Evolutionary conservation across 2,113 vertebrate species (phyloP), one percentile per base, ranked within the genome.

Genomic region (Carettochelys insculpta): DNA sequence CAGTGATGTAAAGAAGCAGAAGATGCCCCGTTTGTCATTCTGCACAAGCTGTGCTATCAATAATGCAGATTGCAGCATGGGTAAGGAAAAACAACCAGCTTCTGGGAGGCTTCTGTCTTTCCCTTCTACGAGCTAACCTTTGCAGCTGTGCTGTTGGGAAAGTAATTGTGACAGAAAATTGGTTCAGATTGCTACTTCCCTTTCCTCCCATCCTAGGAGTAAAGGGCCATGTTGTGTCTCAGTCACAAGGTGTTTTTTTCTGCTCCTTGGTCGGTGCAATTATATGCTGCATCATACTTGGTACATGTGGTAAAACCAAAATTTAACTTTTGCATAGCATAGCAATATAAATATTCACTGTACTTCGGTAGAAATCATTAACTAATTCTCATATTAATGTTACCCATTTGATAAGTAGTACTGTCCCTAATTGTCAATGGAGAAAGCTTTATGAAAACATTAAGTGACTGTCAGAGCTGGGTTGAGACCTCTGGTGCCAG

Each of bases 51-150:
- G 5, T 83, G 7, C 61, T 75, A 45, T 45, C 71, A 24, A 45
- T 92, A 71, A 87, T 94, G 77, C 47, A 87, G 61, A 82, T 58
- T 84, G 92, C 92, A 89, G 50, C 75, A 47, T 82, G 51, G 75
- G 89, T 83, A 90, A 93, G 68, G 51, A 86, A 71, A 80, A 90
- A n/a, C 71, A 94, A 95, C 31, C 54, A 89, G 52, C 91, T 68
- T 95, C 38, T 88, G 11, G 75, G 25, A 89, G 45, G 71, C 88
- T 89, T 85, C 3, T 83, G 56, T 43, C 75, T 76, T 43, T 83
- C 82, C 73, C 80, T 89, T 71, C 56, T 77, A 56, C 53, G 76
- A 92, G 43, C 76, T 48, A 82, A 47, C 51, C 89, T 45, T 41
- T 90, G 6, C 11, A 80, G 38, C 94, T 87, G 65, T 93, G 54